Conservation (phyloP, 2,113 vertebrate species). For the Eidolon helvum region DNA sequence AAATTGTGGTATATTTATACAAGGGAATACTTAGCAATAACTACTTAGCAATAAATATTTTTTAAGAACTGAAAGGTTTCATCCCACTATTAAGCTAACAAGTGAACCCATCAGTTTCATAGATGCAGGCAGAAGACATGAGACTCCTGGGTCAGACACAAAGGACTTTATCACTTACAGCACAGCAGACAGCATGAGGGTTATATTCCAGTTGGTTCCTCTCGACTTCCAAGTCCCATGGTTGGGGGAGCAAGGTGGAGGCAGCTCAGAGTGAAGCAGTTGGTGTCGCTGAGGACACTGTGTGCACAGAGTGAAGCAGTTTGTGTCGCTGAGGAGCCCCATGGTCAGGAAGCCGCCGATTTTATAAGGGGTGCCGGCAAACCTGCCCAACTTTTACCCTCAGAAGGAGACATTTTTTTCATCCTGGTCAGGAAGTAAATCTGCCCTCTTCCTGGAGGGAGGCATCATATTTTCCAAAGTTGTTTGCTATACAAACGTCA, state of each 20-base stretch:
- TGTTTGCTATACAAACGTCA: not conserved
- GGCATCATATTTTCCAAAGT: not conserved
- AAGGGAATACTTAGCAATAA: not conserved
- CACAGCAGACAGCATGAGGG: not conserved
- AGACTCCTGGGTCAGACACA: not conserved
- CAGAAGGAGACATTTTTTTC: not conserved
- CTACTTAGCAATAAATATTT: not conserved
- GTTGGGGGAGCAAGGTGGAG: not conserved
- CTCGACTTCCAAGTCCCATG: not conserved
- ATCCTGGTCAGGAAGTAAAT: not conserved
- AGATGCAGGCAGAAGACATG: not conserved
- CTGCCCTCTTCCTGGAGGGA: not conserved
- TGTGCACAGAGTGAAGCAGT: not conserved
- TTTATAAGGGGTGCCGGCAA: not conserved
- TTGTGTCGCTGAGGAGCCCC: not conserved
- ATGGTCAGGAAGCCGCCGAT: not conserved
- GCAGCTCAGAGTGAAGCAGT: not conserved
- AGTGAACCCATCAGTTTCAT: not conserved
- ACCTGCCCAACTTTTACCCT: not conserved
- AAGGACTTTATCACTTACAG: not conserved
- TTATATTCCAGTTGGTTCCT: not conserved
- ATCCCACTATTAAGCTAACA: not conserved
- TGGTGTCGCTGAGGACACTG: not conserved
- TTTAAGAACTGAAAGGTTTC: not conserved
- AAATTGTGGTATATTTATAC: not conserved